Base-by-base conservation (phyloP, 1,140 invertebrate species). In the Caenorhabditis brenneri region DNA sequence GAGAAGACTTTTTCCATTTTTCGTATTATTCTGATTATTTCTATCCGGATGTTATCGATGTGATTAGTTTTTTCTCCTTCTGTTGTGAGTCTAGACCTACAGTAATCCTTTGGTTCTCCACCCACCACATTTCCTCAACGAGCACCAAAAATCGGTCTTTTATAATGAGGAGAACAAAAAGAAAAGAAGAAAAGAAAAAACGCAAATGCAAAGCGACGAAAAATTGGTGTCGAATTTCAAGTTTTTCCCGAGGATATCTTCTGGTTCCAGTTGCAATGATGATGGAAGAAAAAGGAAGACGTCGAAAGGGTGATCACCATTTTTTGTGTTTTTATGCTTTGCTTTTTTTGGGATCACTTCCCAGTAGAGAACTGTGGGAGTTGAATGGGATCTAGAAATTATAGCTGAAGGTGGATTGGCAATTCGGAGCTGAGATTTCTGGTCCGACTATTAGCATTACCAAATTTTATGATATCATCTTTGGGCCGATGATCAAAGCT, bases 181-280 rank as follows among this genome's bases (percentile, higher is more conserved):
- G 42, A 74, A n/a, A n/a, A n/a, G n/a, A n/a, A n/a, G n/a, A 31
- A 16, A 36, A 60, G 58, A 36, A 74, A 74, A 74, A 74, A 74
- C 65, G 65, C 65, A 74, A 74, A 74, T 74, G 36, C 65, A 42
- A 74, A 74, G 65, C 36, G 65, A 74, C 36, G 36, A 74, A 74
- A 74, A 74, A 74, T 74, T 42, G 65, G 65, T 74, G 36, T 74
- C 65, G 16, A 74, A 74, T 74, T 74, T 74, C 65, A 74, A 65
- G 36, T 74, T 39, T 42, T 74, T 74, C 36, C 65, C 65, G 36
- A 42, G 65, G 65, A 74, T 42, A 74, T 74, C 33, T 42, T 42
- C 65, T 24, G 36, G 33, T 42, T 74, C 65, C 65, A 74, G 36
- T 74, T 74, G 65, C 65, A 74, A 42, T 74, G 65, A 15, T 39